phyloP scores from a whole-genome alignment of 2,888 invertebrate genomes.

The Andrena minutula region DNA sequence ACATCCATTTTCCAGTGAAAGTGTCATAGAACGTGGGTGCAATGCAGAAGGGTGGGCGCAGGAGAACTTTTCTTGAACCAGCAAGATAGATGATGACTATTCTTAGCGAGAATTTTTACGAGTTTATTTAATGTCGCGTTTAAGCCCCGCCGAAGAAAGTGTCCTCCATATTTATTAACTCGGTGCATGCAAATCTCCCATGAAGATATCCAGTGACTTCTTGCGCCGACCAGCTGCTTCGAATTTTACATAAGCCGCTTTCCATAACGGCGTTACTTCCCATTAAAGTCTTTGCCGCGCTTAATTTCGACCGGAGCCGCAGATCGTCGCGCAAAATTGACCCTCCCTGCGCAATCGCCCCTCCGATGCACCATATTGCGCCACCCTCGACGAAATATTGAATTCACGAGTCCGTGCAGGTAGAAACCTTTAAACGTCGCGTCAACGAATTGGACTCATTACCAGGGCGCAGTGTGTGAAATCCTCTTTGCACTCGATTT shows the following conservation, averaged over 20 bases:
- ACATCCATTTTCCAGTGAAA: not conserved
- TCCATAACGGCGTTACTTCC: constrained; percentile 63
- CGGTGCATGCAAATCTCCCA: not conserved
- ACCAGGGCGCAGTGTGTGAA: no score
- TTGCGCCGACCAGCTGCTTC: constrained; percentile 56
- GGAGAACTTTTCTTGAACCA: no score
- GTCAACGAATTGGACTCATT: no score
- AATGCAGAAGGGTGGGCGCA: not conserved
- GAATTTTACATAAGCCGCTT: constrained; percentile 71
- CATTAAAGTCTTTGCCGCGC: constrained; percentile 39
- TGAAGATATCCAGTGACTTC: constrained; percentile 25
- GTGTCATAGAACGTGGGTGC: not conserved
- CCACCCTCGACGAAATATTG: not conserved
- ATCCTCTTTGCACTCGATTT: no score
- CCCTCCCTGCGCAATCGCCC: not conserved
- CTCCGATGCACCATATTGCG: not conserved
- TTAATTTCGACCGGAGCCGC: constrained; percentile 60
- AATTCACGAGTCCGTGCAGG: no score
- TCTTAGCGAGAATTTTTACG: not conserved
- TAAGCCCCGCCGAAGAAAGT: not conserved
- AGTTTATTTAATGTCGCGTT: not conserved
- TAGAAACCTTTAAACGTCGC: not conserved
- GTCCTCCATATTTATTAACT: constrained; percentile 9
- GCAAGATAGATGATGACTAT: no score
- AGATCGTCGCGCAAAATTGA: constrained; percentile 36